Evolutionary conservation across 2,888 invertebrate genomes (phyloP), one percentile per base, ranked within the genome.

Genomic region (Herminia tarsipennalis): DNA sequence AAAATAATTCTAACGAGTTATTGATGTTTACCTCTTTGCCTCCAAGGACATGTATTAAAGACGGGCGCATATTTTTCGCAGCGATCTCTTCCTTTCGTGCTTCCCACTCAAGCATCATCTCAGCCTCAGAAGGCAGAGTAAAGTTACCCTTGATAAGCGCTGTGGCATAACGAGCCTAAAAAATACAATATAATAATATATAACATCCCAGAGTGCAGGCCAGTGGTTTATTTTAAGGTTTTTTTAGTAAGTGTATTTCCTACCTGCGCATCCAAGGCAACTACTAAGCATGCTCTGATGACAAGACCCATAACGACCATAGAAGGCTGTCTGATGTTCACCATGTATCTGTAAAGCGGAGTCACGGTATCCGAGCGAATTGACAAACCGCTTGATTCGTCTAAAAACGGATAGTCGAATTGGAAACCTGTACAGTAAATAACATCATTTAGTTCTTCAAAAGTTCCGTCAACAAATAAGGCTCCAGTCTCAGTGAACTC

Each of bases 371-470:
- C 94, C 88, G 66, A 90, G 4, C 92, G 83, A 0, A 95, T 78
- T 0, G 70, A 81, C 35, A 96, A 84, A 0, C 92, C 93, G 64
- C 95, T 94, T 0, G 92, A 92, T 16, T 92, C 85, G 47, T 94
- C 92, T 42, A 97, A 79, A 77, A 96, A 96, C 1, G 96, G 95
- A 65, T 94, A 96, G 63, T 89, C 87, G 79, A 94, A 96, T 48
- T 92, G 81, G 72, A 95, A 97, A 0, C 96, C 96, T 63, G 96
- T 96, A 70, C 96, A 96, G 73, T 94, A 94, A 52, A 96, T 84
- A 10, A 96, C 88, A 24, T 92, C 92, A 73, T 96, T 95, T 3
- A 94, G 83, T 1, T 89, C 83, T 61, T 94, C 92, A 52, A 79
- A 88, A 0, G 90, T 92, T 0, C 92, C 94, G 75, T 96, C 95